Evolutionary conservation across 1,140 invertebrate genomes (phyloP), one percentile per base, ranked within the genome.

Genomic region (Drosophila ambigua): DNA sequence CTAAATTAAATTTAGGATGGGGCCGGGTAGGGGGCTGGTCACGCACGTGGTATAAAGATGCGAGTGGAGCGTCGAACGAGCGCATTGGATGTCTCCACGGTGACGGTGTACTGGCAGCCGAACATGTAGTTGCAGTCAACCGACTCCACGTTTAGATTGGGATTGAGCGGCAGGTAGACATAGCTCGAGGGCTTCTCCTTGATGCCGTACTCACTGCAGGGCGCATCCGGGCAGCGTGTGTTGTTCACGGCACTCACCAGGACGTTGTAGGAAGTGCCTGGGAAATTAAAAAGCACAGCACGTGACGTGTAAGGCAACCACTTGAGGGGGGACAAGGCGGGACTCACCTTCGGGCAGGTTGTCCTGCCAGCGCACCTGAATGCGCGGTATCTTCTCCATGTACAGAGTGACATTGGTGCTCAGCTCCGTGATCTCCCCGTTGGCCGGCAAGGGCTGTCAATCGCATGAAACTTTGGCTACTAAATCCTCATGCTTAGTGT

Each of bases 51-150:
- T 46, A 91, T 65, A 9, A 59, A 69, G 3, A 91, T 58, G 0
- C 55, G 65, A 24, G 66, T 59, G 2, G 71, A 74, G 9, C 78
- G 64, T 5, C 79, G 74, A 0, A 84, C 67, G 6, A 68, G 49
- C 4, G 76, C 62, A 51, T 91, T 91, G 0, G 90, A 84, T 2
- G 85, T 90, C 53, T 91, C 90, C 68, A 91, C 90, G 1, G 75
- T 84, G 0, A 91, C 68, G 11, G 80, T 76, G 48, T 91, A 91
- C 31, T 81, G 73, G 24, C 90, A 91, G 2, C 79, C 89, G 15
- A 90, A 91, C 84, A 91, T 91, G 26, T 87, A 91, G 46, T 78
- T 91, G 54, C 89, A 91, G 8, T 91, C 89, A 13, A 68, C 50
- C 0, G 76, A 67, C 44, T 91, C 89, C 15, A 91, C 79, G 49